These are phyloP conservation scores for Parotocinclus haroldoi DNA, from an alignment of 2,797 vertebrate genomes.

Conservation along the genomic window DNA sequence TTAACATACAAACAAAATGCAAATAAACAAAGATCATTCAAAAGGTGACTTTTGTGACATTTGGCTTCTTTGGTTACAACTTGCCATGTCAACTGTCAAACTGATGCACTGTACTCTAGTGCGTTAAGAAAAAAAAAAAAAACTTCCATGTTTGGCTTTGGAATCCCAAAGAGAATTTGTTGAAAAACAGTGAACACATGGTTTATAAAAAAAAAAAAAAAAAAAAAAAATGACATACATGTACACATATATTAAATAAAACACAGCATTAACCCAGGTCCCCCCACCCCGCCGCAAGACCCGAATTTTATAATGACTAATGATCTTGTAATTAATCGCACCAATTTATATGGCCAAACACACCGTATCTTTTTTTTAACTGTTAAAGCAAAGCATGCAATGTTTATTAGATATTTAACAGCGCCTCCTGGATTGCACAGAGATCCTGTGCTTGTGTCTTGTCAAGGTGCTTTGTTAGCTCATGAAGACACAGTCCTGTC, in stretches of 20 bases:
- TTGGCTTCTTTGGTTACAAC: background rate
- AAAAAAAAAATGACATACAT: too few species aligned
- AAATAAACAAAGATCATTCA: too few species aligned
- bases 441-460: background rate
- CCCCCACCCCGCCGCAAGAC: too few species aligned
- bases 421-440: constrained; percentile 4
- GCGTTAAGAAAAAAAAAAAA: background rate
- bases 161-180: constrained; percentile 5
- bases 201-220: constrained; percentile 11
- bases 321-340: background rate
- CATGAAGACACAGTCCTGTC: too few species aligned
- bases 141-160: background rate
- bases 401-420: background rate
- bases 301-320: constrained; percentile 1
- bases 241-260: constrained; percentile 19
- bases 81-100: background rate
- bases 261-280: background rate
- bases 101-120: background rate
- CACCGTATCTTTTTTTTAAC: background rate
- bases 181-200: background rate
- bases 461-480: too few species aligned
- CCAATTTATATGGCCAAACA: constrained; percentile 4
- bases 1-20: too few species aligned
- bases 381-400: constrained; percentile 7
- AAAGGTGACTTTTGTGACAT: background rate